Base-by-base conservation (phyloP, 2,797 vertebrate species). In the Austrolebias charrua region DNA sequence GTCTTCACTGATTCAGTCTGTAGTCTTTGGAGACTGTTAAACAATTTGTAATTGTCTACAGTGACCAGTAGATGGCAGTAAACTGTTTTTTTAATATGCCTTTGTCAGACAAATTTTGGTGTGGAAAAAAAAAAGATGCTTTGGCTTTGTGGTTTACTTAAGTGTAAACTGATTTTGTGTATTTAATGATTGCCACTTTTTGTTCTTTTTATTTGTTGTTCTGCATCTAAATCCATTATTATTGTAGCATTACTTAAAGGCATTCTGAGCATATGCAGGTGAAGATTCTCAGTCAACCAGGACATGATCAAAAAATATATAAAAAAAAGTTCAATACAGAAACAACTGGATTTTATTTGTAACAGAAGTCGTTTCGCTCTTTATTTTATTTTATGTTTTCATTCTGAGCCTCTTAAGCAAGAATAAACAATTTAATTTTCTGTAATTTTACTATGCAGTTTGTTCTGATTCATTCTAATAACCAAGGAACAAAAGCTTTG, bases 1-100 rank as follows among this genome's bases (percentile, higher is more conserved):
- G 20, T 58, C 40, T 11, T 52, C 61, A 12, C 53, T 78, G n/a
- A 40, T 12, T 6, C 58, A 75, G 13, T 81, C 67, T 67, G 18
- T n/a, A n/a, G n/a, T n/a, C n/a, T n/a, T n/a, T n/a, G n/a, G n/a
- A n/a, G n/a, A 40, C 24, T 24, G 18, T 60, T 75, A 19, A 3
- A 9, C 14, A 18, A 5, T 20, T 57, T 76, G 63, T 75, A 9
- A 50, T 73, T 65, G 19, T 18, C 9, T 0, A 60, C 3, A 66
- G n/a, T 71, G 68, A 24, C 85, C 91, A 90, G 51, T 73, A 89
- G 91, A 79, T 91, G 89, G 87, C 84, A 90, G 85, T 86, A 88
- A 74, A 75, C 71, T 9, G 70, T 80, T 2, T 73, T 43, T 69
- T 85, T n/a, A n/a, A 63, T 74, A 29, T 54, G n/a, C 8, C 42